Evolutionary conservation across 2,797 vertebrate species (phyloP).

Genomic region (Gadopsis bispinosus): DNA sequence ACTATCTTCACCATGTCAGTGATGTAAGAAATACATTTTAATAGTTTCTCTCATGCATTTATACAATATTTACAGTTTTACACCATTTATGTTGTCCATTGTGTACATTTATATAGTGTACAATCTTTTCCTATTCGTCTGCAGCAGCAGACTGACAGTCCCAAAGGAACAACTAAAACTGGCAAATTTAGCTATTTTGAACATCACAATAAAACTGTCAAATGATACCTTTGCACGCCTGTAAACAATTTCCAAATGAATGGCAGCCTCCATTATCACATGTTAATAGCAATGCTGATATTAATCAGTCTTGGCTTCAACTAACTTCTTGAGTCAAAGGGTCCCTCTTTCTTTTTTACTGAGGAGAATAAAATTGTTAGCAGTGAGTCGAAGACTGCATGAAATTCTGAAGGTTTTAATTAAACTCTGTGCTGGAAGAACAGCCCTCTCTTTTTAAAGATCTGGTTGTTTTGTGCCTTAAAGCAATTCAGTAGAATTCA

Average conservation of each 20-base stretch:
- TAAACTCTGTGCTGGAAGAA: neutral
- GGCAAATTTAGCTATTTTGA: neutral
- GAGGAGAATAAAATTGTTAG: neutral
- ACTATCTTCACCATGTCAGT: neutral
- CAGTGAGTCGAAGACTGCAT: neutral
- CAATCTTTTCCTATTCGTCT: neutral
- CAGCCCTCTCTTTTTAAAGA: neutral
- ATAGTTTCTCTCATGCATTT: neutral
- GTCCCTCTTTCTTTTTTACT: neutral
- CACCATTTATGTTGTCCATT: neutral
- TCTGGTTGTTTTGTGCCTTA: slow-evolving; percentile 2
- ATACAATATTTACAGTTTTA: neutral
- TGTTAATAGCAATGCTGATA: neutral
- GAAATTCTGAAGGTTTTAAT: neutral
- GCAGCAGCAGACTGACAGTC: neutral
- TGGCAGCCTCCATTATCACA: neutral
- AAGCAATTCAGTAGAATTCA: neutral
- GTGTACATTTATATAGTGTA: neutral
- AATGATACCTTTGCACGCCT: neutral
- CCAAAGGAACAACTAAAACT: neutral
- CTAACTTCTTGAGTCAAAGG: neutral
- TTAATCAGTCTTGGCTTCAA: neutral
- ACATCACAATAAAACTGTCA: neutral
- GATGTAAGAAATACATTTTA: neutral
- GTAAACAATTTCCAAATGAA: neutral